Conservation (phyloP, 2,888 invertebrate genomes). For the Nudaria mundana region DNA sequence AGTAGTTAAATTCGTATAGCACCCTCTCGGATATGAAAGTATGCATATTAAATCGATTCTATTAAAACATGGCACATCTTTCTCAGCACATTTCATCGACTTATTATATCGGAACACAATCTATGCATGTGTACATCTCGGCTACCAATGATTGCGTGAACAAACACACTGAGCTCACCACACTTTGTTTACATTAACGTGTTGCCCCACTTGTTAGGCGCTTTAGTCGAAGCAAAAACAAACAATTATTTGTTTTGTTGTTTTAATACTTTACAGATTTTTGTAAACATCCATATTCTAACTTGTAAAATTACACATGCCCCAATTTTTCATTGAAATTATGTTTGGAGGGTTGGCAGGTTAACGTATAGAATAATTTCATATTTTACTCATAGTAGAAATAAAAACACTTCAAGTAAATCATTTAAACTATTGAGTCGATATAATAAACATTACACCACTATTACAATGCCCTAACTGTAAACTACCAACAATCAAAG, state of each 20-base stretch:
- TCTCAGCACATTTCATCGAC: slow-evolving; percentile 52
- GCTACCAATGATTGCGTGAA: slow-evolving; percentile 41
- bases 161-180: slow-evolving; percentile 34
- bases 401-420: too few species aligned
- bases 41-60: too few species aligned
- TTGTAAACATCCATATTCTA: background rate
- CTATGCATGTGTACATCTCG: slow-evolving; percentile 49
- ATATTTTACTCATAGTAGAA: too few species aligned
- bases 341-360: too few species aligned
- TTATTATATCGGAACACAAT: slow-evolving; percentile 45
- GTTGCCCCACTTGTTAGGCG: slow-evolving; percentile 57
- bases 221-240: slow-evolving; percentile 48
- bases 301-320: background rate
- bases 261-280: slow-evolving; percentile 31
- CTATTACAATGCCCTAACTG: too few species aligned
- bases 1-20: too few species aligned
- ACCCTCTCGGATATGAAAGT: too few species aligned
- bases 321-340: background rate
- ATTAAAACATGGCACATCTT: slow-evolving; percentile 14
- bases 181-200: slow-evolving; percentile 48
- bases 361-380: too few species aligned
- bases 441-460: too few species aligned
- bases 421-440: too few species aligned
- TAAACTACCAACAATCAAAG: too few species aligned
- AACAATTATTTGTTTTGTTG: slow-evolving; percentile 46